Evolutionary conservation across 2,113 vertebrate species (phyloP), one percentile per base, ranked within the genome.

Genomic region (Dascyllus trimaculatus): DNA sequence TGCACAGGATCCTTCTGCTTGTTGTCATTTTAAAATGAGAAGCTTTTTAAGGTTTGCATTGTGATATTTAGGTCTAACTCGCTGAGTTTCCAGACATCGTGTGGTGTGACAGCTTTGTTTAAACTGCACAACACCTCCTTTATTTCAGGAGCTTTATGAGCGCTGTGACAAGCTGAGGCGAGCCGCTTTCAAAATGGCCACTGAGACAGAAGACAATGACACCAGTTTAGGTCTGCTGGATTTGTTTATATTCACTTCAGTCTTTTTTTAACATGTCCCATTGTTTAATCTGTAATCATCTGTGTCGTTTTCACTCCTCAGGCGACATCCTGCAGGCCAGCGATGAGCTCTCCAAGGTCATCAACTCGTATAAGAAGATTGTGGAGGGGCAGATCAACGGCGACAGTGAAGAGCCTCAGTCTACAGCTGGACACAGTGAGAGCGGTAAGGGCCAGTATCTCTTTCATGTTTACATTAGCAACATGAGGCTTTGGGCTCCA

Each of bases 301-400:
- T 43, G 40, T 70, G 52, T 51, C 46, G 11, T 3, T 72, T 4
- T 29, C 38, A 7, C 24, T 52, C 54, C 21, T 62, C 76, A 99
- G 98, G 97, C 45, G 97, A 99, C 80, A 99, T 99, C 87, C 93
- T 99, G 60, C 97, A 97, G 90, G 97, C 98, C 53, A 99, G 96
- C 62, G 98, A 99, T 71, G 97, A 98, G 79, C 94, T 99, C 80
- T 98, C 97, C 21, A 94, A 95, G 65, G 97, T 97, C 85, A 98
- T 98, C 82, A 96, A 92, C 89, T 94, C 95, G 24, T 99, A 98
- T 35, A 97, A 96, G 92, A 95, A 94, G 78, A 88, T 96, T 4
- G 95, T 99, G 6, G 96, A 97, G 79, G 97, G 96, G 0, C 96
- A 96, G 2, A 58, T 96, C 62, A 97, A 96, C n/a, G 95, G 96